Evolutionary conservation across 2,888 invertebrate species (phyloP).

Genomic region (Monochamus alternatus): DNA sequence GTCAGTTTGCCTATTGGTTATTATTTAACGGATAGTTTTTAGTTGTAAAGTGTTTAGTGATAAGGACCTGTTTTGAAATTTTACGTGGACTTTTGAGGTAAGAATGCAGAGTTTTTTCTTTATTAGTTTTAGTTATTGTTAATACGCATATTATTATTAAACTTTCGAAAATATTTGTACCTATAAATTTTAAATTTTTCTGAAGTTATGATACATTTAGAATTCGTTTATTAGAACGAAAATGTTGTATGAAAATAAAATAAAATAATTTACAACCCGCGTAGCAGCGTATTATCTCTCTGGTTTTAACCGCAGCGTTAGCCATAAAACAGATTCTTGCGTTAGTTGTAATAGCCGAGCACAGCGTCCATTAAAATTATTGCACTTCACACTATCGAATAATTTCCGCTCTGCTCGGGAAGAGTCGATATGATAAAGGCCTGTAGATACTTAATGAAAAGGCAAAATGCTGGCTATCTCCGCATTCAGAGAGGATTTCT

Average conservation of each 20-base stretch:
- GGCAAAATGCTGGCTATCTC: constrained; percentile 16
- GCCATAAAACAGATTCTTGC: constrained; percentile 14
- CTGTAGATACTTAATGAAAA: constrained; percentile 24
- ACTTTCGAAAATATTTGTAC: too few relatives aligned
- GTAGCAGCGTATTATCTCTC: constrained; percentile 11
- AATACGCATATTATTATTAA: too few relatives aligned
- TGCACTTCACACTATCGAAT: constrained; percentile 12
- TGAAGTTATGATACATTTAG: too few relatives aligned
- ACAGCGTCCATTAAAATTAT: constrained; percentile 22
- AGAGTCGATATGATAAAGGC: constrained; percentile 2
- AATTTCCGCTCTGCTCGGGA: constrained; percentile 17
- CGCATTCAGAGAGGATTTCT: constrained; percentile 1
- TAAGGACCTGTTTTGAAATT: constrained; percentile 36
- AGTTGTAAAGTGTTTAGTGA: constrained; percentile 29
- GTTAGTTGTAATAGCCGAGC: constrained; percentile 2
- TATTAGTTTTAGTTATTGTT: too few relatives aligned
- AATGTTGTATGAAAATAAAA: background rate
- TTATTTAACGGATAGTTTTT: constrained; percentile 32
- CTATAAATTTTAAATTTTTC: too few relatives aligned
- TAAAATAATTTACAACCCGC: background rate
- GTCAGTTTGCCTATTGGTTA: constrained; percentile 34
- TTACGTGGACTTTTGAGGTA: constrained; percentile 49
- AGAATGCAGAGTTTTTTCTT: constrained; percentile 11
- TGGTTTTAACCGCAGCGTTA: constrained; percentile 9
- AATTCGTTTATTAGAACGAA: too few relatives aligned